Conservation (phyloP, 2,888 invertebrate species). For the Coleophora flavipennella region DNA sequence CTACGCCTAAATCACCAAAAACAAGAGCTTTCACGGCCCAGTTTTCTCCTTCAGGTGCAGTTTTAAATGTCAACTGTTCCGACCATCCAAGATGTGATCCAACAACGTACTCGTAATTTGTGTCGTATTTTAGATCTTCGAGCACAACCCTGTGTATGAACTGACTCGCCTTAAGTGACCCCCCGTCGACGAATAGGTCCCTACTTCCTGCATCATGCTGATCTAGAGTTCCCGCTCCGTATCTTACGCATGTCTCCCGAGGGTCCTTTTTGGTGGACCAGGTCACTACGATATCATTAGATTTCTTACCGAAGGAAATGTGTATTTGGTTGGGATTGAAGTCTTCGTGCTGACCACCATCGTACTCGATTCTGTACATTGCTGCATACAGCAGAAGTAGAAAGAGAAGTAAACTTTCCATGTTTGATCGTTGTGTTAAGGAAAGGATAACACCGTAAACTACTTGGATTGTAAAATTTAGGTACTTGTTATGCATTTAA, state of each 20-base stretch:
- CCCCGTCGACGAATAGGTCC: not conserved
- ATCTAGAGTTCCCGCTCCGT: not conserved
- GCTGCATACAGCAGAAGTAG: too few species aligned
- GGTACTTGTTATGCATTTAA: too few species aligned
- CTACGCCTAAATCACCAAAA: not conserved
- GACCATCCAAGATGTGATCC: not conserved
- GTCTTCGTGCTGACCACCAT: too few species aligned
- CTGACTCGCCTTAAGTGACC: not conserved
- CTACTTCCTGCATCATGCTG: not conserved
- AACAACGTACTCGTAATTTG: not conserved
- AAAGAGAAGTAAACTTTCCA: too few species aligned
- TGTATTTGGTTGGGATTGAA: not conserved
- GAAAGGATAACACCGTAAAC: too few species aligned
- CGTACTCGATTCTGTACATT: too few species aligned
- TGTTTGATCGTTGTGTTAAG: too few species aligned
- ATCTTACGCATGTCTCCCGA: not conserved
- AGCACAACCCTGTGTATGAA: not conserved
- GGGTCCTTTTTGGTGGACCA: not conserved
- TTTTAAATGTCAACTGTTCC: not conserved
- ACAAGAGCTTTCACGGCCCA: not conserved
- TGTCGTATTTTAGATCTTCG: not conserved
- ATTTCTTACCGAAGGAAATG: not conserved
- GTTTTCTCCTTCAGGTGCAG: not conserved
- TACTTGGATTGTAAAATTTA: too few species aligned
- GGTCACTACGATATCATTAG: not conserved